Base-by-base conservation (phyloP, 2,888 invertebrate species). In the Netelia virgata region DNA sequence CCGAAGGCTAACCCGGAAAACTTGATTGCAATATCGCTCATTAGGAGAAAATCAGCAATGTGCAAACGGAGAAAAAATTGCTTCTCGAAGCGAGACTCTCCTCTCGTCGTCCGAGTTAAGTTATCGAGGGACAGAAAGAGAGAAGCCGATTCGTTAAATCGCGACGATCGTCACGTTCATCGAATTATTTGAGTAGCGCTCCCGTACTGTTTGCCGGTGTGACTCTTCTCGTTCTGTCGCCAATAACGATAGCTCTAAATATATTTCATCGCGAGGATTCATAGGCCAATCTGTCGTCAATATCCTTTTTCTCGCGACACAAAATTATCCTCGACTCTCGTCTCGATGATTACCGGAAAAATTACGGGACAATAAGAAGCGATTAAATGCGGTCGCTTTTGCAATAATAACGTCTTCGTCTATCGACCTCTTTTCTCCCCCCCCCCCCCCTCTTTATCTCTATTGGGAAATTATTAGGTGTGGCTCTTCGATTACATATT, bases 311-410 rank as follows among this genome's bases (percentile, higher is more conserved):
- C n/a, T 55, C 57, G 57, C 20, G n/a, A 36, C 14, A 64, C 6
- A 36, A 6, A n/a, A 16, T 16, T 55, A 70, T 36, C 9, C 50
- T 36, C 36, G 53, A 2, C 78, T 68, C 72, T 79, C 70, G 64
- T 47, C 70, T 73, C 75, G 70, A 83, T 77, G 53, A 84, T 86
- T 86, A 82, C 76, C 76, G 82, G 79, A 83, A 86, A 18, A 86
- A 83, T 85, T 85, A 72, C 64, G 83, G 79, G 82, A 85, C 83
- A 86, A 85, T 86, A 83, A 79, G 68, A 73, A 53, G 59, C 79
- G 81, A 85, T 86, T 85, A 86, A 74, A 61, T 64, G 23, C 63
- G 59, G 20, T 63, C 69, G 59, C 20, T 68, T 74, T 74, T 77
- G 16, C 80, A 66, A 73, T 85, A 86, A 85, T 86, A 85, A 82